phyloP scores from a whole-genome alignment of 2,113 vertebrate species.

The Pycnonotus jocosus region DNA sequence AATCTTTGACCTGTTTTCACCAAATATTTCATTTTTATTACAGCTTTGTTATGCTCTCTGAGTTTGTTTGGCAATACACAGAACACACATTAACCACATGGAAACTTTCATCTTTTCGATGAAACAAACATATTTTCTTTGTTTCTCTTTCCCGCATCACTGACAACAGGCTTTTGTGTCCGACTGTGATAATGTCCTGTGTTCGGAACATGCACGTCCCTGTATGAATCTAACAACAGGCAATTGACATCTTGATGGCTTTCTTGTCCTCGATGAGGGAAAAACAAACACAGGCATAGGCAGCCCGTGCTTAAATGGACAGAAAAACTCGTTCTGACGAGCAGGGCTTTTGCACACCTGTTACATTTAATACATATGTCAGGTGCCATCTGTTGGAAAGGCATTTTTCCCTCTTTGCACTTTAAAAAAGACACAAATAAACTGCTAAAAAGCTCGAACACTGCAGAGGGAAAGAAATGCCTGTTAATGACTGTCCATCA shows the following conservation, averaged over 20 bases:
- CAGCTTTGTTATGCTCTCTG: background rate
- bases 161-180: conserved; percentile 33
- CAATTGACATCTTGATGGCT: conserved; percentile 12
- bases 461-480: background rate
- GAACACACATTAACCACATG: background rate
- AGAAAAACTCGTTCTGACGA: conserved; percentile 4
- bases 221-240: conserved; percentile 39
- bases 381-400: conserved; percentile 15
- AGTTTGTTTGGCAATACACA: background rate
- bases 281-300: background rate
- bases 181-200: conserved; percentile 58
- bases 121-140: conserved; percentile 37
- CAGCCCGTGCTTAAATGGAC: background rate
- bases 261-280: conserved; percentile 22
- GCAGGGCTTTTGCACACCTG: background rate
- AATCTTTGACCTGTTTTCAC: conserved; percentile 3
- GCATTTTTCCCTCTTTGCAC: background rate
- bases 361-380: background rate
- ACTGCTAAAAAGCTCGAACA: background rate
- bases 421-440: background rate
- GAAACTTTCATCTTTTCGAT: background rate
- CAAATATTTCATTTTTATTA: conserved; percentile 23
- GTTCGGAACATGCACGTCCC: background rate
- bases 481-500: background rate
- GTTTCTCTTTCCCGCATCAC: conserved; percentile 22